Conservation (phyloP, 2,113 vertebrate genomes). For the Columbina picui region DNA sequence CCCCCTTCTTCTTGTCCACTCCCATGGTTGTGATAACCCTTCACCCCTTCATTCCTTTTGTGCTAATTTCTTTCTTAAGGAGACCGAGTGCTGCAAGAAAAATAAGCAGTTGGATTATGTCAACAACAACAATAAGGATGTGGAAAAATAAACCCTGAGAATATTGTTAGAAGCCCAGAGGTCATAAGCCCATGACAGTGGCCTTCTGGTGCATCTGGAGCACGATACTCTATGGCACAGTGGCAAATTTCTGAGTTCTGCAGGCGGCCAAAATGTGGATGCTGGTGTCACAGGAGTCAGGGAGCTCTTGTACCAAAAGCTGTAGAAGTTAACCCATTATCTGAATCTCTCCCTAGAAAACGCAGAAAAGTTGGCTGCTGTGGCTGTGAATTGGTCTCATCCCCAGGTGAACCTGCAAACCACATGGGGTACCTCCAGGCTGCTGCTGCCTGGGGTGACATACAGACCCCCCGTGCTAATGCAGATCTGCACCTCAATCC, state of each 20-base stretch:
- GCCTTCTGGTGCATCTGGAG: not conserved
- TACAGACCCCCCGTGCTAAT: not conserved
- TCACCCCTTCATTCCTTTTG: not conserved
- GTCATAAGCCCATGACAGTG: not conserved
- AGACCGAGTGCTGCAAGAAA: not conserved
- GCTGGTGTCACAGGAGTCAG: not conserved
- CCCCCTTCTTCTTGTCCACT: not conserved
- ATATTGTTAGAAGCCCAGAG: not conserved
- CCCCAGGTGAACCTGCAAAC: not conserved
- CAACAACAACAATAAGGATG: not conserved
- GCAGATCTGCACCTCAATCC: not conserved
- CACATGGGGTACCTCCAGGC: not conserved
- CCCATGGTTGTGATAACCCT: not conserved
- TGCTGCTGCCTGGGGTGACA: not conserved
- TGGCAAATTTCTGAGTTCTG: not conserved
- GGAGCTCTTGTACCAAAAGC: not conserved
- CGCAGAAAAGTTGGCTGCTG: not conserved
- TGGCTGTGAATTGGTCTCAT: not conserved
- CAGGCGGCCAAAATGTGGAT: not conserved
- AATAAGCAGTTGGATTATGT: not conserved
- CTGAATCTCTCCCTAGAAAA: not conserved
- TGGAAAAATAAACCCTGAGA: not conserved
- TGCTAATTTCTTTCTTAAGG: conserved; percentile 5
- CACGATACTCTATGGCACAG: not conserved
- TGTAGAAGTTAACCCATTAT: not conserved